Evolutionary conservation across 2,797 vertebrate genomes (phyloP).

Genomic region (Pseudotriccus pelzelni): DNA sequence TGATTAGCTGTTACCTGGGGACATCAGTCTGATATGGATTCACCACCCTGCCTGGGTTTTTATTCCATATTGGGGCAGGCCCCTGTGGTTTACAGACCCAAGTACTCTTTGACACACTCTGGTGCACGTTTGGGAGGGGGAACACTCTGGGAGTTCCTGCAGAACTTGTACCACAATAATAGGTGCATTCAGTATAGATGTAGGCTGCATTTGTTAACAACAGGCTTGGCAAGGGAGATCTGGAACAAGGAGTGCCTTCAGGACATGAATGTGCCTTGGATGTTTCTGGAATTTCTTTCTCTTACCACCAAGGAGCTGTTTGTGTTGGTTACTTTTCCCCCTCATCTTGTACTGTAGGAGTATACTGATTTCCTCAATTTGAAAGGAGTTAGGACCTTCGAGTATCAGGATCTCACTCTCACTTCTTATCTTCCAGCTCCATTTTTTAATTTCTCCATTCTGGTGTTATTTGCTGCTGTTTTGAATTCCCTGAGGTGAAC

Average conservation of each 20-base stretch:
- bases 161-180: too few species aligned
- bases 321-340: not conserved
- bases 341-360: not conserved
- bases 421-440: not conserved
- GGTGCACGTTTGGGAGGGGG: accelerated
- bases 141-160: not conserved
- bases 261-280: not conserved
- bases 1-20: not conserved
- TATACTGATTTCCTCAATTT: not conserved
- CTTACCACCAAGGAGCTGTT: not conserved
- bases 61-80: not conserved
- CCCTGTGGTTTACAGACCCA: not conserved
- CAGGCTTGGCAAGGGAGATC: not conserved
- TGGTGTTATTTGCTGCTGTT: conserved; percentile 10
- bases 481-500: not conserved
- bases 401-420: not conserved
- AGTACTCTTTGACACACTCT: not conserved
- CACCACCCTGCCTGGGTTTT: not conserved
- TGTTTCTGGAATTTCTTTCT: not conserved
- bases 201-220: not conserved
- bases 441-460: not conserved
- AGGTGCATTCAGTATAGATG: not conserved
- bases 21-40: not conserved
- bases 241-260: not conserved
- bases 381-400: not conserved